Evolutionary conservation across 1,140 invertebrate species (phyloP), one percentile per base, ranked within the genome.

Genomic region (Pectinophora gossypiella): DNA sequence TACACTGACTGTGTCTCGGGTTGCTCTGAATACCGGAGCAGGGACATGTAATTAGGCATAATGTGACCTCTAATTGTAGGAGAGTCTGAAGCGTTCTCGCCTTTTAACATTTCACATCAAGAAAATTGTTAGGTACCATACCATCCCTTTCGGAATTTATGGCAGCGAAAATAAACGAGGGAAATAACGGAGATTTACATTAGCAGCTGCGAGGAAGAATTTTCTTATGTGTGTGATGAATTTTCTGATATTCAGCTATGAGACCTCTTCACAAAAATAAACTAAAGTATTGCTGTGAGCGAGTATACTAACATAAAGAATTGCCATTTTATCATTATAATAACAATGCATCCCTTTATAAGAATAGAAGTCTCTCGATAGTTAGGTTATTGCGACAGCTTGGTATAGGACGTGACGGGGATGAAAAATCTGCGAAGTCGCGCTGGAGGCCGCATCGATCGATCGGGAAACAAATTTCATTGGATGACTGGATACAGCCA

Each of bases 51-150:
- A 10, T 5, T 23, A 23, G 10, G 10, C 22, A 5, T 23, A 23
- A 5, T 23, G 22, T 10, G 22, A 23, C 22, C 4, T 32, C 27
- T 32, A 32, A 32, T 32, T 32, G n/a, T n/a, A 56, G 57, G 27
- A 9, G 27, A n/a, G n/a, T 32, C n/a, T 7, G 9, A 9, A 32
- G 27, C 27, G n/a, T n/a, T n/a, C n/a, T 32, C 9, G n/a, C 27
- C 27, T 32, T 32, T 32, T n/a, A n/a, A n/a, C 27, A 9, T 32
- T 32, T 32, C 36, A 15, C 36, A 40, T 15, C 36, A 15, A 15
- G 36, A 5, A 40, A 40, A 40, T 40, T 40, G n/a, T n/a, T 40
- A 40, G 13, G n/a, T n/a, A n/a, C n/a, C n/a, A n/a, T 40, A 16
- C 36, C 36, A 40, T 16, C 36, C 13, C 16, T 40, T 40, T 2